These are phyloP conservation scores for Pseudeuparius sepicola DNA, from an alignment of 2,888 invertebrate genomes.

Conservation along the genomic window DNA sequence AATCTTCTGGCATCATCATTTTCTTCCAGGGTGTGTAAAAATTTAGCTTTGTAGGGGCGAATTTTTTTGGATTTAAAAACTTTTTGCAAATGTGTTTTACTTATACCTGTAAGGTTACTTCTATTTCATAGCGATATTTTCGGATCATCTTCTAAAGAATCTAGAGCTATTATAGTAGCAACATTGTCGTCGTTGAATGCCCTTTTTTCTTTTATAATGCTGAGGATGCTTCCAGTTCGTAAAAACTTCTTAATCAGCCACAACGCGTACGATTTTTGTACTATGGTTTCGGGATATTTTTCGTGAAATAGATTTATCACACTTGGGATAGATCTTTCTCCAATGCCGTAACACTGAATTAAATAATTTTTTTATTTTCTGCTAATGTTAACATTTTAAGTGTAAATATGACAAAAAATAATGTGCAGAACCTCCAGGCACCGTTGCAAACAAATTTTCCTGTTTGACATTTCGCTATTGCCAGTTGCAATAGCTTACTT, in stretches of 20 bases:
- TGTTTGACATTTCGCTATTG: too few relatives aligned
- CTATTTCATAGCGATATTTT: conserved; percentile 10
- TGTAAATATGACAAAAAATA: too few relatives aligned
- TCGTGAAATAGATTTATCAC: background rate
- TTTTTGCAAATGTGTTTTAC: conserved; percentile 12
- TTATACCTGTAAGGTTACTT: conserved; percentile 1
- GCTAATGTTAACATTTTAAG: too few relatives aligned
- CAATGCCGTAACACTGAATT: conserved; percentile 5
- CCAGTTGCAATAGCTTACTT: too few relatives aligned
- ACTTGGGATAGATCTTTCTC: background rate
- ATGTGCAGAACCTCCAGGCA: too few relatives aligned
- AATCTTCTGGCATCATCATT: conserved; percentile 11
- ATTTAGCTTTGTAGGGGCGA: conserved; percentile 10
- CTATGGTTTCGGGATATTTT: conserved; percentile 1
- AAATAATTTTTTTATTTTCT: too few relatives aligned
- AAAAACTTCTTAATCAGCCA: conserved; percentile 5
- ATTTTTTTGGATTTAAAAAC: conserved; percentile 10
- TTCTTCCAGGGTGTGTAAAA: conserved; percentile 10
- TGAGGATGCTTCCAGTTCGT: conserved; percentile 2
- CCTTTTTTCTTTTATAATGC: conserved; percentile 11
- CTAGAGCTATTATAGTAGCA: conserved; percentile 7
- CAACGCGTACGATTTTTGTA: conserved; percentile 1
- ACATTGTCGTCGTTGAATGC: conserved; percentile 8
- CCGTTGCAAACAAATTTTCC: too few relatives aligned
- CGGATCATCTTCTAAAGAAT: conserved; percentile 10